phyloP scores from a whole-genome alignment of 2,113 vertebrate genomes.

The Pardalotus punctatus region DNA sequence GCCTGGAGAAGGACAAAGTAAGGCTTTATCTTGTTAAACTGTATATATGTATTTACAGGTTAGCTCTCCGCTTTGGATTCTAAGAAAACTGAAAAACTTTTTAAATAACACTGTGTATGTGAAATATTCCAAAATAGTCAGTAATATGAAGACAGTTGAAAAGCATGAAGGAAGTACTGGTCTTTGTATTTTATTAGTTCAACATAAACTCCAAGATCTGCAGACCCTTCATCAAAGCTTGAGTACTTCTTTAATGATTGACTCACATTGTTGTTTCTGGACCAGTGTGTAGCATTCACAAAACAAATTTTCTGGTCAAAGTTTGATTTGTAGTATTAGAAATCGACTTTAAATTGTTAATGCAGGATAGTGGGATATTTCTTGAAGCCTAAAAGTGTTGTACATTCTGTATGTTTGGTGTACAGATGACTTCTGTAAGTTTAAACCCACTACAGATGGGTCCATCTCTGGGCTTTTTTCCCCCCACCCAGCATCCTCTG shows the following conservation, averaged over 20 bases:
- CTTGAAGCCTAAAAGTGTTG: not conserved
- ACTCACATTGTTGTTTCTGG: not conserved
- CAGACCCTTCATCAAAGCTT: not conserved
- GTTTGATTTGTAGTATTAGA: not conserved
- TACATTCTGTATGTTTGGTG: not conserved
- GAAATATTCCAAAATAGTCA: not conserved
- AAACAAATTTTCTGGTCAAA: not conserved
- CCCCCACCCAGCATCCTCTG: not conserved
- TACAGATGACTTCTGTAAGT: conserved; percentile 3
- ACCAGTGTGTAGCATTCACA: not conserved
- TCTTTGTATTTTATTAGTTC: not conserved
- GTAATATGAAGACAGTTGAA: not conserved
- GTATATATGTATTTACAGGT: not conserved
- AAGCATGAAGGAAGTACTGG: not conserved
- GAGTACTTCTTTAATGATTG: not conserved
- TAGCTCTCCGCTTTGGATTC: not conserved
- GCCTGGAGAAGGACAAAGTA: conserved; percentile 79
- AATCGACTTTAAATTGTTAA: not conserved
- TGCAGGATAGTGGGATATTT: not conserved
- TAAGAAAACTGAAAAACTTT: not conserved
- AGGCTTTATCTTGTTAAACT: conserved; percentile 24
- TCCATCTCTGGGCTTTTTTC: not conserved
- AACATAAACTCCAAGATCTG: not conserved
- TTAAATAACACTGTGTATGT: not conserved
- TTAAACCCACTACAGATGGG: not conserved